A percentile compares a stretch with the other conserved stretches of the same genome.
phyloP scores from a whole-genome alignment of 2,113 vertebrate species.

The Podocnemis expansa region DNA sequence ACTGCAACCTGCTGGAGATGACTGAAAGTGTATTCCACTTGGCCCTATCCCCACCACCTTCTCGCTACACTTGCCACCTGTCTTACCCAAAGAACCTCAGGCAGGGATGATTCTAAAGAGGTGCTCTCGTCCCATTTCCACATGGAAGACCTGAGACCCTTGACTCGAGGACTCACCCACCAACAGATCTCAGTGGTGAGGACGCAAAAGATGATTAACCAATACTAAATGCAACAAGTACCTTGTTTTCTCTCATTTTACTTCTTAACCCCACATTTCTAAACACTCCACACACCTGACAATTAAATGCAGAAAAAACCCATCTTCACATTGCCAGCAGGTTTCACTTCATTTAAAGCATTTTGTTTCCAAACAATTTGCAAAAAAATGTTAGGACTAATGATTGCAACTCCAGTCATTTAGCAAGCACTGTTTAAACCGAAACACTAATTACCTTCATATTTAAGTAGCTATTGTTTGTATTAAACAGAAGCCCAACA shows the following conservation, averaged over 20 bases:
- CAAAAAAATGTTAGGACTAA: conserved; percentile 49
- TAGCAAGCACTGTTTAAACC: conserved; percentile 73
- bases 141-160: not conserved
- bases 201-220: not conserved
- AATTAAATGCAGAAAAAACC: not conserved
- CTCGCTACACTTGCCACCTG: not conserved
- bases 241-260: not conserved
- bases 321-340: not conserved
- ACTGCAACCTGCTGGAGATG: not conserved
- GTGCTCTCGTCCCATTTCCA: not conserved
- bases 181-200: not conserved
- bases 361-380: conserved; percentile 52
- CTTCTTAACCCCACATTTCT: not conserved
- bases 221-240: not conserved
- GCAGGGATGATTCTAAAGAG: rapidly evolving
- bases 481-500: conserved; percentile 70
- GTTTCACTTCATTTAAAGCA: not conserved
- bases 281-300: not conserved
- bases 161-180: not conserved
- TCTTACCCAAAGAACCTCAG: not conserved
- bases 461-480: conserved; percentile 77
- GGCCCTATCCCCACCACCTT: not conserved
- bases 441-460: conserved; percentile 74
- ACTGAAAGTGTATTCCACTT: not conserved
- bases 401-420: conserved; percentile 54